Conservation (phyloP, 2,888 invertebrate species). For the Eupithecia abbreviata region DNA sequence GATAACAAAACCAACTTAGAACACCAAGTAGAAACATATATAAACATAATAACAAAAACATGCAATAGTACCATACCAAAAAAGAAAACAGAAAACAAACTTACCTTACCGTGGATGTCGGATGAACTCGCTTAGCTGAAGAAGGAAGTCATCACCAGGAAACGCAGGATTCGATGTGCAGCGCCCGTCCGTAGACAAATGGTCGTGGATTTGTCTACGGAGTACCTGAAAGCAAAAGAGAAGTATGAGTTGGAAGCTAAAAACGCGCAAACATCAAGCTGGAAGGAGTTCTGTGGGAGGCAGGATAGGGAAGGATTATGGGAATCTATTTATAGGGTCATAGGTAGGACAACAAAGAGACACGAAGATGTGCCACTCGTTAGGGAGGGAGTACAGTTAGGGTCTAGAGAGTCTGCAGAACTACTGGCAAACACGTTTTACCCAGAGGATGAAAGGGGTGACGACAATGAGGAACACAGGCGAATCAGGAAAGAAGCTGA, state of each 20-base stretch:
- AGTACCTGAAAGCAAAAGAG: constrained; percentile 14
- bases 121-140: constrained; percentile 15
- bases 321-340: constrained; percentile 31
- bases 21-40: not conserved
- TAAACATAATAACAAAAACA: not conserved
- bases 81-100: not conserved
- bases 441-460: constrained; percentile 9
- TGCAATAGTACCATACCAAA: not conserved
- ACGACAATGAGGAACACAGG: constrained; percentile 25
- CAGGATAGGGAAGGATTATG: constrained; percentile 31
- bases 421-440: constrained; percentile 29
- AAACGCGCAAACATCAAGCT: constrained; percentile 33
- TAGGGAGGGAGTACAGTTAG: not conserved
- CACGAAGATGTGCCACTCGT: constrained; percentile 17
- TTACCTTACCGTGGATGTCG: constrained; percentile 32
- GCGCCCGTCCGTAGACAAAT: not conserved
- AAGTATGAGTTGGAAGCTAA: constrained; percentile 6
- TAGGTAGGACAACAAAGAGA: constrained; percentile 17
- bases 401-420: constrained; percentile 13
- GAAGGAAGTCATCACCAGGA: constrained; percentile 1
- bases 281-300: constrained; percentile 39
- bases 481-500: constrained; percentile 4
- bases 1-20: not conserved
- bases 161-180: constrained; percentile 15
- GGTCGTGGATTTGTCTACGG: not conserved